Evolutionary conservation across 37 sponge, comb jelly and placozoan genomes (phyloP).

Genomic region (Geodia barretti): DNA sequence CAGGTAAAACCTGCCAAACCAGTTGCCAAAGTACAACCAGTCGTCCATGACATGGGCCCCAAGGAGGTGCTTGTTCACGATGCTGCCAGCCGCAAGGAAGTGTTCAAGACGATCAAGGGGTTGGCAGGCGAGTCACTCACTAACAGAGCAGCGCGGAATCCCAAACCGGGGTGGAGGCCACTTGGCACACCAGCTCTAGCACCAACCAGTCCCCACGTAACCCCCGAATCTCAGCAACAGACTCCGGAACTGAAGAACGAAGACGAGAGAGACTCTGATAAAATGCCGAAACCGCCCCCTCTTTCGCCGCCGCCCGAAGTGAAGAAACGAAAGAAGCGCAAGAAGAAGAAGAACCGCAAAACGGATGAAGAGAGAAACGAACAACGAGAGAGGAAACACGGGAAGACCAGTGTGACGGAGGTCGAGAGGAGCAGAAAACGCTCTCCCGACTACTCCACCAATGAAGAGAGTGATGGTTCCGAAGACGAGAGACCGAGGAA

Average conservation of each 20-base stretch:
- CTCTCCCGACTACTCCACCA: too few species aligned
- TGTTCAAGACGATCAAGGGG: too few species aligned
- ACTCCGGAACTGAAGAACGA: background rate
- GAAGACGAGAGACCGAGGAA: too few species aligned
- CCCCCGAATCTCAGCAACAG: background rate
- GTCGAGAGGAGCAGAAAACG: background rate
- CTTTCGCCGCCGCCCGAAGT: background rate
- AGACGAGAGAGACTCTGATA: constrained; percentile 35
- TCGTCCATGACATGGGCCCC: background rate
- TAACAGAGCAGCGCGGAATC: constrained; percentile 8
- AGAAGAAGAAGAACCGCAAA: background rate
- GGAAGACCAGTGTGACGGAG: background rate
- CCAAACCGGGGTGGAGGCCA: constrained; percentile 9
- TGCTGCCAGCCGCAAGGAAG: background rate
- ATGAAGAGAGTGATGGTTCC: too few species aligned
- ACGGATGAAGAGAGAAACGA: constrained; percentile 3
- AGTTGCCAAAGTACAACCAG: constrained; percentile 56
- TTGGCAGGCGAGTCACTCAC: constrained; percentile 7
- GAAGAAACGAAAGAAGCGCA: background rate
- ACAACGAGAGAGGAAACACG: background rate
- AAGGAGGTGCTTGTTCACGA: too few species aligned
- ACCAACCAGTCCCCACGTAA: background rate
- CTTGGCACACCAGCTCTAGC: background rate
- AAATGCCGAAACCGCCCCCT: constrained; percentile 11
- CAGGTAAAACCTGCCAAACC: constrained; percentile 44